These are phyloP conservation scores for Lipotes vexillifer DNA, from an alignment of 2,113 vertebrate species.

Conservation along the genomic window DNA sequence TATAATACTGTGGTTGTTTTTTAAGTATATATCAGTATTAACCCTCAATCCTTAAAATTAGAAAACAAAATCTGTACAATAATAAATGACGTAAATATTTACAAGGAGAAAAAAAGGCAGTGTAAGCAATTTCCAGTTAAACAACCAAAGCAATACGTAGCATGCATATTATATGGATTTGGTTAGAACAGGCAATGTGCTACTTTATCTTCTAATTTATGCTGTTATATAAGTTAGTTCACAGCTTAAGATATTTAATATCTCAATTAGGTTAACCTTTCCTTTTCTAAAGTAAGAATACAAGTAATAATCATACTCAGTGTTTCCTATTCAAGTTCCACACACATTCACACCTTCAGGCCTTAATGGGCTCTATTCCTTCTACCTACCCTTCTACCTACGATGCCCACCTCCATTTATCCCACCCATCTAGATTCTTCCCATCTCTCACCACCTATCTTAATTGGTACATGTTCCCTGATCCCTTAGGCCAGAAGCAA, in stretches of 20 bases:
- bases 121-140: neutral
- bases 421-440: neutral
- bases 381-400: neutral
- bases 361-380: neutral
- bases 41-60: neutral
- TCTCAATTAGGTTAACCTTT: neutral
- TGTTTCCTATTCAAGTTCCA: neutral
- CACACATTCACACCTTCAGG: neutral
- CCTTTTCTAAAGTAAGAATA: constrained; percentile 12
- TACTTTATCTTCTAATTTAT: neutral
- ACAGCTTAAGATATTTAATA: neutral
- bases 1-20: constrained; percentile 8
- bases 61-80: neutral
- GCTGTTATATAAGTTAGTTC: neutral
- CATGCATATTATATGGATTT: neutral
- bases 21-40: neutral
- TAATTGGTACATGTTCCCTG: neutral
- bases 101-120: neutral
- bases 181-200: neutral
- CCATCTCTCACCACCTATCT: neutral
- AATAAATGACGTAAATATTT: neutral
- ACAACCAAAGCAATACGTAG: neutral
- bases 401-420: neutral
- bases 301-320: neutral
- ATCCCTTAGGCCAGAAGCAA: neutral